A percentile compares a stretch with the other conserved stretches of the same genome.
phyloP scores from a whole-genome alignment of 2,797 vertebrate genomes.

The Schizopygopsis pylzovi region DNA sequence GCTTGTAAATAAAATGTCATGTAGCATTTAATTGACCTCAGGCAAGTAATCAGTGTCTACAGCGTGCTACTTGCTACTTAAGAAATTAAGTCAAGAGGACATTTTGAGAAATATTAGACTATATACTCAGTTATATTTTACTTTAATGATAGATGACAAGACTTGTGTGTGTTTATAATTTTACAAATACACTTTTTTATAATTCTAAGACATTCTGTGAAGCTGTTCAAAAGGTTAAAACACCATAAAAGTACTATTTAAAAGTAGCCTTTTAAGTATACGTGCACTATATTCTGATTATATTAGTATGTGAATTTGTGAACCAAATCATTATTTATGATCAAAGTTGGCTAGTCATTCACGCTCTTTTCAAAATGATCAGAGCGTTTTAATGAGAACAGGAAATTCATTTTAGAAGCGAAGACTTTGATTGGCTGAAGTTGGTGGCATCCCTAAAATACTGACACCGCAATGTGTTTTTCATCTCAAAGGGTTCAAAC shows the following conservation, averaged over 20 bases:
- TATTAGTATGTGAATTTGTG: not conserved
- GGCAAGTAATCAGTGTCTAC: not conserved
- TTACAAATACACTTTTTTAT: not conserved
- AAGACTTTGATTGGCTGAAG: slow-evolving; percentile 41
- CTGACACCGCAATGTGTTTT: slow-evolving; percentile 35
- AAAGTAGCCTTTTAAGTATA: not conserved
- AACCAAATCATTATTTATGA: slow-evolving; percentile 19
- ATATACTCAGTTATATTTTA: not conserved
- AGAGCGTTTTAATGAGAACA: slow-evolving; percentile 14
- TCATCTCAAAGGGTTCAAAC: slow-evolving; percentile 3
- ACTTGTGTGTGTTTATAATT: not conserved
- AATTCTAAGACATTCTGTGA: not conserved
- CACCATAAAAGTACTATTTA: not conserved
- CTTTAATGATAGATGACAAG: not conserved
- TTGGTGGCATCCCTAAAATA: slow-evolving; percentile 48
- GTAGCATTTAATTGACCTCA: not conserved
- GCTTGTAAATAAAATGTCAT: not conserved
- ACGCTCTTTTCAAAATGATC: slow-evolving; percentile 10
- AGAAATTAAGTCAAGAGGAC: not conserved
- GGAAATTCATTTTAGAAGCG: slow-evolving; percentile 44
- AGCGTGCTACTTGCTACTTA: not conserved
- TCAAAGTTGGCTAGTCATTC: slow-evolving; percentile 1
- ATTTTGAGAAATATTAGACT: not conserved
- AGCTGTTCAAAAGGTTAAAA: not conserved
- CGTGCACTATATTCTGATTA: not conserved